Evolutionary conservation across 2,797 vertebrate species (phyloP), one percentile per base, ranked within the genome.

Genomic region (Prunella strophiata): DNA sequence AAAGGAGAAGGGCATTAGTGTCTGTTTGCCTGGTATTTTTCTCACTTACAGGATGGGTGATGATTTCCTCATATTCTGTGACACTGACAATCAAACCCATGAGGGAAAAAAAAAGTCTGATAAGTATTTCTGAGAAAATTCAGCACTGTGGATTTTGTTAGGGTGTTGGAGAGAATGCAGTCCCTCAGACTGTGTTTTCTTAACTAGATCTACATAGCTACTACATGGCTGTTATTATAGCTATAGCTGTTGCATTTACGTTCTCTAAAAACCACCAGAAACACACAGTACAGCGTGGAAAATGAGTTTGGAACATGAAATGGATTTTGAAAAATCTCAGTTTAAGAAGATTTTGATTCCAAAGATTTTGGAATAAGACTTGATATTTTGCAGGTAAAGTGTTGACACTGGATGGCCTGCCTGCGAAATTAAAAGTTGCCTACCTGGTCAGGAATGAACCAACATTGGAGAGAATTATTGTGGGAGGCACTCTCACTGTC

Each of bases 391-490:
- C 34, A 26, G 47, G 42, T 57, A 4, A 34, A 22, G 8, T 32
- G 55, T 72, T 76, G 54, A 18, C 3, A 16, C 29, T 47, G 59
- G 26, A 3, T 76, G 26, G n/a, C 47, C 66, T 45, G 6, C 16
- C 16, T 23, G 2, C 38, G 42, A 45, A 61, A 10, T 47, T 30
- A 14, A 2, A 42, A 38, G 23, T 30, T 71, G 22, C 21, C 3
- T 9, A 5, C 18, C 30, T 58, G 45, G 25, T 47, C 26, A n/a
- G 66, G 66, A 77, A 34, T 14, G 77, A 85, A 12, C 19, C 29
- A 59, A 1, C 4, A 16, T 0, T 19, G 26, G n/a, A 75, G 45
- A 12, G 16, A 32, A 10, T 5, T 4, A 6, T 4, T 45, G 18
- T 23, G 20, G 51, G 61, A 80, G 50, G 38, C 26, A 11, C 29